phyloP scores from a whole-genome alignment of 2,113 vertebrate species.

The Petaurus breviceps region DNA sequence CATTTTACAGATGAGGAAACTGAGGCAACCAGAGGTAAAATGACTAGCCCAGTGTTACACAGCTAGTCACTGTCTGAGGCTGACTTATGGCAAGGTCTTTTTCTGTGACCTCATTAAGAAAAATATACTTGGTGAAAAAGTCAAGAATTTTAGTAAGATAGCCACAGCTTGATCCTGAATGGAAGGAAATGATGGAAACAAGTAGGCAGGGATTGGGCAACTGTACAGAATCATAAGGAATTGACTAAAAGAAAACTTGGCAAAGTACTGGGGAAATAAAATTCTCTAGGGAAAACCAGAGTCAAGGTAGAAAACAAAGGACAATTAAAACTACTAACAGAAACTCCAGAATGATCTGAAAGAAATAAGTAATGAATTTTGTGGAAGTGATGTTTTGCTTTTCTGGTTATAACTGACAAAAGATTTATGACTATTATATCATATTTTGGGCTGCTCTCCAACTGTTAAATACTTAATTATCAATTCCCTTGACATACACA shows the following conservation, averaged over 20 bases:
- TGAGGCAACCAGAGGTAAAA: not conserved
- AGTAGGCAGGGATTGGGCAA: not conserved
- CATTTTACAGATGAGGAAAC: not conserved
- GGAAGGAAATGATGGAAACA: not conserved
- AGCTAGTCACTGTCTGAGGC: not conserved
- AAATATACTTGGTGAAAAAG: not conserved
- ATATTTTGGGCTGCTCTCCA: not conserved
- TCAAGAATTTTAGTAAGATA: slow-evolving; percentile 32
- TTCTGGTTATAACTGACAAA: not conserved
- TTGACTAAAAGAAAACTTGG: slow-evolving; percentile 12
- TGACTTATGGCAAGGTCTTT: slow-evolving; percentile 32
- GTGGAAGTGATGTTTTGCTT: not conserved
- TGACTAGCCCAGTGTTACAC: not conserved
- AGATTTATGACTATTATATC: not conserved
- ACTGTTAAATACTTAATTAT: slow-evolving; percentile 13
- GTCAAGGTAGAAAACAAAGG: slow-evolving; percentile 28
- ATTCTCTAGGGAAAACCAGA: slow-evolving; percentile 16
- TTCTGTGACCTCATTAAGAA: slow-evolving; percentile 44
- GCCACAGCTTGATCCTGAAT: not conserved
- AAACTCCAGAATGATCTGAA: not conserved
- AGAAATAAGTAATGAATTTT: slow-evolving; percentile 7
- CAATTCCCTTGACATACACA: not conserved
- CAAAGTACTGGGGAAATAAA: not conserved
- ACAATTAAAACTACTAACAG: slow-evolving; percentile 13
- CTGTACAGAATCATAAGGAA: slow-evolving; percentile 6